phyloP scores from a whole-genome alignment of 2,797 vertebrate genomes.

The Gephyroberyx darwinii region DNA sequence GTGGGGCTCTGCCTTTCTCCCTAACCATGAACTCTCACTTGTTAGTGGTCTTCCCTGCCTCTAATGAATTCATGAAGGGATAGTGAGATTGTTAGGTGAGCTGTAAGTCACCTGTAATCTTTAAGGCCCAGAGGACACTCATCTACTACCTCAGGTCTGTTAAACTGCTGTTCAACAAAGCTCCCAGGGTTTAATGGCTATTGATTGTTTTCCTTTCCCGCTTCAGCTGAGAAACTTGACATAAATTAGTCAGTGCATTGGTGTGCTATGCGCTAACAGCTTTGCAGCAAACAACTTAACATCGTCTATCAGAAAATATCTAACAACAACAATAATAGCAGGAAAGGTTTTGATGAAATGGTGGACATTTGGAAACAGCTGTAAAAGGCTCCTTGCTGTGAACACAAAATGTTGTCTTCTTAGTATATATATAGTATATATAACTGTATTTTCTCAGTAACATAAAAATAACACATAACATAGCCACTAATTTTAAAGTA shows the following conservation, averaged over 20 bases:
- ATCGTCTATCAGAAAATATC: slow-evolving; percentile 43
- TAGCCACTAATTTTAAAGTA: no score
- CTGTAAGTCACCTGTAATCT: slow-evolving; percentile 80
- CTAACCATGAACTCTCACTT: slow-evolving; percentile 48
- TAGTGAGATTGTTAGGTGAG: slow-evolving; percentile 50
- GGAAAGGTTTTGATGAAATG: slow-evolving; percentile 32
- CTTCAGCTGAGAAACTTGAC: slow-evolving; percentile 73
- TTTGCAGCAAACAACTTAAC: slow-evolving; percentile 59
- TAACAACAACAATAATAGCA: slow-evolving; percentile 38
- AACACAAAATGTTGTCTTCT: neutral
- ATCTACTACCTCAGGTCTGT: slow-evolving; percentile 69
- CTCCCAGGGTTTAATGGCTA: slow-evolving; percentile 76
- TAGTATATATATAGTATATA: neutral
- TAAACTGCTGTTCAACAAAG: slow-evolving; percentile 75
- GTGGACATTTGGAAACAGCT: slow-evolving; percentile 5
- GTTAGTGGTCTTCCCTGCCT: slow-evolving; percentile 37
- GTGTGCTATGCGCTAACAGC: slow-evolving; percentile 67
- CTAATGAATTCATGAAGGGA: slow-evolving; percentile 62
- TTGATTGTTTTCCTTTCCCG: slow-evolving; percentile 76
- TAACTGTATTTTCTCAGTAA: no score
- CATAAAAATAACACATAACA: no score
- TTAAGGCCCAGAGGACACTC: slow-evolving; percentile 70
- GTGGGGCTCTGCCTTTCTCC: slow-evolving; percentile 37
- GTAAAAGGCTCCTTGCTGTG: slow-evolving; percentile 14
- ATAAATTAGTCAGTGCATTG: slow-evolving; percentile 72